These are phyloP conservation scores for Chromoteleia sp. DNA, from an alignment of 2,888 invertebrate species.

Conservation along the genomic window DNA sequence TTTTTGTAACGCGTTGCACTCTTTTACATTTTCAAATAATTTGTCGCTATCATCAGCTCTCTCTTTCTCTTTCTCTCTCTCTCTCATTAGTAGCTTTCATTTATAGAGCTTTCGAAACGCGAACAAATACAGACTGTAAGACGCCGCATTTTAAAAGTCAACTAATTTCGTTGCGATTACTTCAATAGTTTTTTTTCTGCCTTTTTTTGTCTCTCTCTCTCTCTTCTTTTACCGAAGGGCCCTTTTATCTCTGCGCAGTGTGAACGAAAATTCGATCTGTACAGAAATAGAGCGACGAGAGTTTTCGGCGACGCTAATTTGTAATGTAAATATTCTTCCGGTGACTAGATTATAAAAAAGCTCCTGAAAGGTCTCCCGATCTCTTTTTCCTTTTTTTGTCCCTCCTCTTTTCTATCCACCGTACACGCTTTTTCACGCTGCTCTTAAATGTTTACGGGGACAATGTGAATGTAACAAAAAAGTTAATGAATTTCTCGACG, in stretches of 20 bases:
- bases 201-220: no score
- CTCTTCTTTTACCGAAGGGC: no score
- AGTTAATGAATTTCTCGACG: slow-evolving; percentile 16
- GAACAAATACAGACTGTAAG: no score
- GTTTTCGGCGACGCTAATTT: slow-evolving; percentile 66
- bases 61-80: no score
- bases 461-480: slow-evolving; percentile 22
- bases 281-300: slow-evolving; percentile 25
- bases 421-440: slow-evolving; percentile 23
- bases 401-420: slow-evolving; percentile 1
- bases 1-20: slow-evolving; percentile 1
- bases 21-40: not conserved
- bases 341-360: slow-evolving; percentile 63
- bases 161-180: no score
- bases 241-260: slow-evolving; percentile 36
- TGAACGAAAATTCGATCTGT: slow-evolving; percentile 39
- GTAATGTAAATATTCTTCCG: slow-evolving; percentile 71
- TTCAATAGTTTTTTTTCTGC: no score
- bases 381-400: slow-evolving; percentile 15
- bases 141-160: no score
- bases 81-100: slow-evolving; percentile 25
- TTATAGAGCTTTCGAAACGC: no score
- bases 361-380: slow-evolving; percentile 39
- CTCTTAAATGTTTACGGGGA: slow-evolving; percentile 40
- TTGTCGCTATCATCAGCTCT: not conserved